Conservation (phyloP, 2,888 invertebrate species). For the Teinopalpus imperialis region DNA sequence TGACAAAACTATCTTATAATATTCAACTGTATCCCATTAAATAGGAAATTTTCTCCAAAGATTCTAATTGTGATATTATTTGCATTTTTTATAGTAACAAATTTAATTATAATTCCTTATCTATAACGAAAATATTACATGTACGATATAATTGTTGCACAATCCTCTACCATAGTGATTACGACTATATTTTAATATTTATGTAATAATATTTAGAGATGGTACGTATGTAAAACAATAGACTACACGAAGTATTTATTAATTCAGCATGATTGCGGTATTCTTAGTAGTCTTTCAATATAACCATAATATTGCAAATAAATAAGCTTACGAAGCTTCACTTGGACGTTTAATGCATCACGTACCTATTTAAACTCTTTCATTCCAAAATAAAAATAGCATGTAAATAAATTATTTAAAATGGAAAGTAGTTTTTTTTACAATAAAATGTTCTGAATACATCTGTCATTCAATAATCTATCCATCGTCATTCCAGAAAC, state of each 20-base stretch:
- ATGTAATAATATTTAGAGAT: constrained; percentile 7
- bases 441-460: too few species aligned
- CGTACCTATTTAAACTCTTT: constrained; percentile 11
- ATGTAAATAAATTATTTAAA: constrained; percentile 41
- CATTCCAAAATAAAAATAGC: constrained; percentile 9
- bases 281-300: constrained; percentile 8
- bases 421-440: too few species aligned
- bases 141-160: constrained; percentile 28
- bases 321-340: constrained; percentile 22
- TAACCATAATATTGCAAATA: background rate
- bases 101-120: constrained; percentile 7
- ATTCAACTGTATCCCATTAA: too few species aligned
- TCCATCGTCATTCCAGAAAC: too few species aligned
- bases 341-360: constrained; percentile 4
- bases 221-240: constrained; percentile 1
- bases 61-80: constrained; percentile 35
- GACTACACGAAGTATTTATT: constrained; percentile 21
- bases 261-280: constrained; percentile 4
- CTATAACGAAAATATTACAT: constrained; percentile 12
- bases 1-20: background rate
- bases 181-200: too few species aligned
- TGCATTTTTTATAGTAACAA: constrained; percentile 22
- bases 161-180: too few species aligned
- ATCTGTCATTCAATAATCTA: too few species aligned
- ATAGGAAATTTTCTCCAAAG: constrained; percentile 27